Evolutionary conservation across 2,113 vertebrate genomes (phyloP).

Genomic region (Cyprinus carpio): DNA sequence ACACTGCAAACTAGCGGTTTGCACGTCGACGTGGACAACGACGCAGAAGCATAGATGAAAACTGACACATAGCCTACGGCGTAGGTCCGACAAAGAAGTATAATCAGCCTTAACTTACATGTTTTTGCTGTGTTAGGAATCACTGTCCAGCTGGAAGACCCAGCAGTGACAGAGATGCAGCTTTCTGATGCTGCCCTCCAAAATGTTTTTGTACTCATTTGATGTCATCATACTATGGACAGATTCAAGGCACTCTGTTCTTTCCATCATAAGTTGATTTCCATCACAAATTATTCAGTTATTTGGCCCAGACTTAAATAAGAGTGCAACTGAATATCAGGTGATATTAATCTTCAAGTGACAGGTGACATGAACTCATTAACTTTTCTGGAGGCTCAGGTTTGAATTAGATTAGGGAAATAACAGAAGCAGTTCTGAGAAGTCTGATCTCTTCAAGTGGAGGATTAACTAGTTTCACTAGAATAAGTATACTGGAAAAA

Average conservation of each 20-base stretch:
- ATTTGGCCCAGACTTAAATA: not conserved
- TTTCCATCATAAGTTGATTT: not conserved
- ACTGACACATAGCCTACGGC: too few species aligned
- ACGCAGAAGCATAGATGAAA: too few species aligned
- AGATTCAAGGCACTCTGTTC: not conserved
- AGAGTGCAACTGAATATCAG: not conserved
- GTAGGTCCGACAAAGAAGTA: too few species aligned
- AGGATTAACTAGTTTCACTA: not conserved
- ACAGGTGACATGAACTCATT: not conserved
- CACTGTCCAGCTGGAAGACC: not conserved
- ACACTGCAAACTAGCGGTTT: too few species aligned
- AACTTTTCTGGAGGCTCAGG: not conserved
- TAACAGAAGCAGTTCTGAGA: not conserved
- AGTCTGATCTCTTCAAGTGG: conserved; percentile 21
- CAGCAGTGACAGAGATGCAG: not conserved
- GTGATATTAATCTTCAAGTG: not conserved
- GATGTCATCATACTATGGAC: not conserved
- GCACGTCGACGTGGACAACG: too few species aligned
- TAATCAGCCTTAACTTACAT: not conserved
- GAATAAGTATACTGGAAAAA: not conserved
- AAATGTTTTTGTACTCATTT: not conserved
- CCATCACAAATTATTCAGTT: not conserved
- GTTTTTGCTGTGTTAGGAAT: not conserved
- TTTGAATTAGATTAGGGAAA: conserved; percentile 8
- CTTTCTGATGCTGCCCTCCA: not conserved